phyloP scores from a whole-genome alignment of 2,888 invertebrate genomes.

The Acrobasis suavella region DNA sequence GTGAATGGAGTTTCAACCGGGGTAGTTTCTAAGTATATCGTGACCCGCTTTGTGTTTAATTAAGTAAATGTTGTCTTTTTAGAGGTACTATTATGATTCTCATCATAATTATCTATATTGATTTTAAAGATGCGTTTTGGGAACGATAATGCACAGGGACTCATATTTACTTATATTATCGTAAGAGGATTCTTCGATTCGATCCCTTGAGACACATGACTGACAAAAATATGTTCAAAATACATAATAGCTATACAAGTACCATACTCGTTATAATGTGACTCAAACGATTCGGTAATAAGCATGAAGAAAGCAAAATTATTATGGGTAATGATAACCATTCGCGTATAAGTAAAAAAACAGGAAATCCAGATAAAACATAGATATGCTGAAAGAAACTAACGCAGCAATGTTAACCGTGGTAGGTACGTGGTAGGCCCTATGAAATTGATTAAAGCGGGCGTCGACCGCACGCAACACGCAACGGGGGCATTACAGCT shows the following conservation, averaged over 20 bases:
- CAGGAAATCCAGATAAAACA: background rate
- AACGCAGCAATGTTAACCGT: conserved; percentile 3
- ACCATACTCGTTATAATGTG: too few species aligned
- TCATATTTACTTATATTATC: too few species aligned
- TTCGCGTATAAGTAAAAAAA: too few species aligned
- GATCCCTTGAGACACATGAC: too few species aligned
- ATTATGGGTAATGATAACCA: too few species aligned
- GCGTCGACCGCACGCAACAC: conserved; percentile 19
- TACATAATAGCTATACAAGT: too few species aligned
- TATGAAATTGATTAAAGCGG: conserved; percentile 19
- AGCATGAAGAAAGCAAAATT: too few species aligned
- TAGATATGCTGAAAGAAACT: background rate
- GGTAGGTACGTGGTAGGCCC: background rate
- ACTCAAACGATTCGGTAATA: too few species aligned
- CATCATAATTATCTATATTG: background rate
- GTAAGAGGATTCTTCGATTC: too few species aligned
- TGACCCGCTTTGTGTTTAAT: conserved; percentile 8
- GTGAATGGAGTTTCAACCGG: background rate
- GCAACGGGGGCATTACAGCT: conserved; percentile 15
- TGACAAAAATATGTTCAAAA: too few species aligned
- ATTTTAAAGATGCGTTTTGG: background rate
- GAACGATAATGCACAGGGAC: too few species aligned
- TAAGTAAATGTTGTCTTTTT: background rate
- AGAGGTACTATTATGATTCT: background rate
- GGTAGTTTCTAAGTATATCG: background rate